Percentiles rank a stretch among this genome's conserved stretches.
phyloP scores from a whole-genome alignment of 2,888 invertebrate genomes.

The Nemotelus pantherinus region DNA sequence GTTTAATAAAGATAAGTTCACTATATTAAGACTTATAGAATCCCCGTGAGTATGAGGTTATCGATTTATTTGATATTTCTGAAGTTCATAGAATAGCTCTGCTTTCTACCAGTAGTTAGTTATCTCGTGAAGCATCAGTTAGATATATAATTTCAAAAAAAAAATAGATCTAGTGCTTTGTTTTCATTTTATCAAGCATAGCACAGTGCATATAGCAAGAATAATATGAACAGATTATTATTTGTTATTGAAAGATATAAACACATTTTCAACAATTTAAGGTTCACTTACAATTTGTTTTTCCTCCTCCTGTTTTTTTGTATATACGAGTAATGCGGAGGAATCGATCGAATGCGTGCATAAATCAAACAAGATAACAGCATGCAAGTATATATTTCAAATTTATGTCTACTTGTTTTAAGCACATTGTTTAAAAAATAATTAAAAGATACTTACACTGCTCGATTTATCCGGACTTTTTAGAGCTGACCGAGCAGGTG shows the following conservation, averaged over 20 bases:
- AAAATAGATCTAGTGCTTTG: too few species aligned
- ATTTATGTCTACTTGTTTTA: not conserved
- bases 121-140: too few species aligned
- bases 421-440: constrained; percentile 15
- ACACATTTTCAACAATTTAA: not conserved
- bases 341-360: constrained; percentile 44
- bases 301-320: constrained; percentile 50
- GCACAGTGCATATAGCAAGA: too few species aligned
- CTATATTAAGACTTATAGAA: too few species aligned
- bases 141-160: too few species aligned
- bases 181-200: too few species aligned
- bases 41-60: too few species aligned
- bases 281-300: constrained; percentile 49
- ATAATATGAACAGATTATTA: not conserved
- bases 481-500: constrained; percentile 79
- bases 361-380: constrained; percentile 39
- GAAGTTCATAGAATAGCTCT: too few species aligned
- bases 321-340: constrained; percentile 11
- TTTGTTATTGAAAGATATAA: not conserved
- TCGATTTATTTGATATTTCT: too few species aligned
- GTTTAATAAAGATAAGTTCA: too few species aligned
- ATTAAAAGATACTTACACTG: constrained; percentile 51
- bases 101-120: too few species aligned
- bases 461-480: constrained; percentile 66
- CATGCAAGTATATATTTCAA: constrained; percentile 44